These are phyloP conservation scores for Myotis findleyi DNA, from an alignment of 2,797 vertebrate genomes.

Conservation along the genomic window DNA sequence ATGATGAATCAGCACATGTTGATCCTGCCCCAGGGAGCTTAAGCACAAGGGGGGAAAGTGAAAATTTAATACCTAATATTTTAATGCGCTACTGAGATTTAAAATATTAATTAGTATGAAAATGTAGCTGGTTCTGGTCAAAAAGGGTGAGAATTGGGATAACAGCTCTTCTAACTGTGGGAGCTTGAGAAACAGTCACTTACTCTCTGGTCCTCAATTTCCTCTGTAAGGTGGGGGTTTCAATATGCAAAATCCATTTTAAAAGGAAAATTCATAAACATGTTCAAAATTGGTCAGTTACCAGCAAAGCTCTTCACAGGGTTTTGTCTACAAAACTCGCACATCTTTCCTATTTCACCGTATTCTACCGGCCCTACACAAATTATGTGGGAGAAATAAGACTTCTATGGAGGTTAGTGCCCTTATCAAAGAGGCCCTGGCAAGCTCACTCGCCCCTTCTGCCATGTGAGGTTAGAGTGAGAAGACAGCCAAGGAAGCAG, in stretches of 20 bases:
- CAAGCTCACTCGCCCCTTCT: background rate
- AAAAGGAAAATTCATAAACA: background rate
- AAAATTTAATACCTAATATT: background rate
- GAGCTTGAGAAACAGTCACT: background rate
- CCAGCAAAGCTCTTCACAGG: background rate
- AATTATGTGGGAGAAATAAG: background rate
- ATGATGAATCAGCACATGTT: background rate
- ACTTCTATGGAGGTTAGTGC: background rate
- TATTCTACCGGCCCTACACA: background rate
- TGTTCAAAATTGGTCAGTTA: background rate
- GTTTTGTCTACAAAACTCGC: background rate
- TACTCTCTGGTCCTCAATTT: background rate
- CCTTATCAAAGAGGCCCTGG: background rate
- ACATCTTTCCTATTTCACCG: background rate
- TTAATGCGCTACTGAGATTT: background rate
- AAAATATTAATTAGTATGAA: background rate
- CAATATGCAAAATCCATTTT: background rate
- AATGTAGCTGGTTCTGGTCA: background rate
- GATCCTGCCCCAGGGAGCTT: background rate
- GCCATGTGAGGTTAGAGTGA: background rate
- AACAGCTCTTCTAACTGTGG: background rate
- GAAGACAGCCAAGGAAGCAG: background rate
- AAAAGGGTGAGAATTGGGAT: background rate
- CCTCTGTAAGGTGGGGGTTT: background rate
- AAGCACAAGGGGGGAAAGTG: background rate